Percentiles rank a stretch among this genome's conserved stretches.
Evolutionary conservation across 2,113 vertebrate genomes (phyloP).

Genomic region (Urocitellus parryii): DNA sequence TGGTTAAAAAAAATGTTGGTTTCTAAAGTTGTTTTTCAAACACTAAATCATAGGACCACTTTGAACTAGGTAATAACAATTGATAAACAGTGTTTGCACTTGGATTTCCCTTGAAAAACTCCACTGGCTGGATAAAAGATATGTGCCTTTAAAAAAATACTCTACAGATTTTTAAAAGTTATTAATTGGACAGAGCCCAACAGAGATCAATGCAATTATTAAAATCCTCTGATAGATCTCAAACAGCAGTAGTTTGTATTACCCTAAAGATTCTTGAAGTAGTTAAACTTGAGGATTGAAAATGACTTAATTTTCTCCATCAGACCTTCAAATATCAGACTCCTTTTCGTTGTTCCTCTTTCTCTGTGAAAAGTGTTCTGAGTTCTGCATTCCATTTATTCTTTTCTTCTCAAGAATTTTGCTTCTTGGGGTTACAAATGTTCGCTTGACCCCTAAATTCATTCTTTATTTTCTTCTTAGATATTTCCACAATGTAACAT

Average conservation of each 20-base stretch:
- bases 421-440: background rate
- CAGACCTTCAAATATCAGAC: background rate
- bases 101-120: background rate
- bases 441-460: background rate
- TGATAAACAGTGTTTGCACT: background rate
- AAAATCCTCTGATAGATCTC: background rate
- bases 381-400: background rate
- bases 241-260: background rate
- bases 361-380: background rate
- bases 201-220: background rate
- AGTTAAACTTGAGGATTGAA: background rate
- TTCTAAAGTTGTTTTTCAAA: constrained; percentile 14
- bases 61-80: background rate
- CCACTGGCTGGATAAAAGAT: background rate
- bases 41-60: background rate
- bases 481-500: background rate
- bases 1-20: background rate
- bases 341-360: background rate
- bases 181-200: background rate
- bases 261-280: background rate
- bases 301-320: background rate
- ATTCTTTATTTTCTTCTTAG: constrained; percentile 2
- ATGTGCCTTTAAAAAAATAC: background rate
- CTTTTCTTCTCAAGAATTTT: background rate
- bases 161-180: background rate